Conservation (phyloP, 2,113 vertebrate species). For the Glareola pratincola region DNA sequence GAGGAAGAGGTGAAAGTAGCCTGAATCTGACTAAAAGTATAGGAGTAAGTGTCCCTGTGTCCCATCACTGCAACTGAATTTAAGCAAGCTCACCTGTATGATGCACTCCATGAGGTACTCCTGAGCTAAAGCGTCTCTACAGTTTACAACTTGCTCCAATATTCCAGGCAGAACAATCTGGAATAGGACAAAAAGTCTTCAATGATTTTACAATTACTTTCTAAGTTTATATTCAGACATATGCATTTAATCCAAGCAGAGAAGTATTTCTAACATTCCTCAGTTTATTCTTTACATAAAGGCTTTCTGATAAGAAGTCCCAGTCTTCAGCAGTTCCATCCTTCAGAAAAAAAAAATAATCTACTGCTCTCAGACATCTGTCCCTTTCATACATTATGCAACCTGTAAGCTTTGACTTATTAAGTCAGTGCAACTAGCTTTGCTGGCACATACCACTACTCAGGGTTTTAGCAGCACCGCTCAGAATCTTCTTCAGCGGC, state of each 20-base stretch:
- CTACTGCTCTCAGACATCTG: neutral
- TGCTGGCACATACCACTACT: neutral
- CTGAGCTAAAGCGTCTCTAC: slow-evolving; percentile 95
- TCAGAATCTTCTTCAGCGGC: neutral
- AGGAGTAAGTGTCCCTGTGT: neutral
- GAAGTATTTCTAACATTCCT: neutral
- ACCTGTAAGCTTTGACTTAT: neutral
- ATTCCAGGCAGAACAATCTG: slow-evolving; percentile 94
- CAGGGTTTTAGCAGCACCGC: neutral
- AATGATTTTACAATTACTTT: neutral
- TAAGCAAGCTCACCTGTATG: slow-evolving; percentile 86
- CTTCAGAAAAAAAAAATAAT: neutral
- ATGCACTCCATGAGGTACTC: slow-evolving; percentile 99
- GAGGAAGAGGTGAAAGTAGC: neutral
- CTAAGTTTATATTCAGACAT: neutral
- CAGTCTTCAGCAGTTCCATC: neutral
- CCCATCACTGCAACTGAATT: neutral
- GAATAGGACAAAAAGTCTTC: neutral
- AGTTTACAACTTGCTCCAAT: slow-evolving; percentile 97
- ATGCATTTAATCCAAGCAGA: neutral
- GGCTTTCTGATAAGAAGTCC: neutral
- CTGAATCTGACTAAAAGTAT: neutral
- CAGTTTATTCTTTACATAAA: neutral
- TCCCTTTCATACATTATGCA: neutral
- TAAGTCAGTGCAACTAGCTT: neutral